Evolutionary conservation across 2,113 vertebrate species (phyloP).

Genomic region (Sialia sialis): DNA sequence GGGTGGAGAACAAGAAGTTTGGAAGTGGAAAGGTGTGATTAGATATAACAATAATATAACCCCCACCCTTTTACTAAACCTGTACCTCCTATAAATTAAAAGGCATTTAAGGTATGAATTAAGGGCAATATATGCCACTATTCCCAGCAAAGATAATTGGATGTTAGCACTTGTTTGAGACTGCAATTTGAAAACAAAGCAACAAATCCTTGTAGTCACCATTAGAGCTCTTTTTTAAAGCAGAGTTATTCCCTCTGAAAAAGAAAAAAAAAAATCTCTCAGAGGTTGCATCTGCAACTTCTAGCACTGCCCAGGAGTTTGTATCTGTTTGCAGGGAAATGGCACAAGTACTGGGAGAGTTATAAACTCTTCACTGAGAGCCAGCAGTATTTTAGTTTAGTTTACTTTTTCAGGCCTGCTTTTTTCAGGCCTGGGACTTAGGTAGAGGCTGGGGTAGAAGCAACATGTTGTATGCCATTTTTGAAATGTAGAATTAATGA

Average conservation of each 20-base stretch:
- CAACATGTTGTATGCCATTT: not conserved
- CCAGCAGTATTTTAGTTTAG: not conserved
- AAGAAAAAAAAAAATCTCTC: no score
- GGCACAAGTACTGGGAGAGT: fast-evolving
- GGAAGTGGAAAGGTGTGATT: not conserved
- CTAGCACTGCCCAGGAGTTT: not conserved
- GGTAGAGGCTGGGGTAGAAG: not conserved
- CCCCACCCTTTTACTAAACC: not conserved
- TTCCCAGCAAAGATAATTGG: not conserved
- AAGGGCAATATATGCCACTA: not conserved
- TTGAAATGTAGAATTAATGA: not conserved
- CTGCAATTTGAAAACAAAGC: not conserved
- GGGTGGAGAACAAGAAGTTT: not conserved
- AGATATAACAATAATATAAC: not conserved
- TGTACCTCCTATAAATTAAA: not conserved
- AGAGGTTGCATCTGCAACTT: not conserved
- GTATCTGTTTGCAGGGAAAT: not conserved
- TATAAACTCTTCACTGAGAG: not conserved
- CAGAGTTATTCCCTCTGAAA: not conserved
- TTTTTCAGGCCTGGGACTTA: no score
- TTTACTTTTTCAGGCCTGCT: not conserved
- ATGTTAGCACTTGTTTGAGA: not conserved
- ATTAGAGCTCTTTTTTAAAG: not conserved
- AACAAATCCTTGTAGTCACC: not conserved
- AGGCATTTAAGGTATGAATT: not conserved